Conservation (phyloP, 2,797 vertebrate genomes). For the Lutjanus argentimaculatus region DNA sequence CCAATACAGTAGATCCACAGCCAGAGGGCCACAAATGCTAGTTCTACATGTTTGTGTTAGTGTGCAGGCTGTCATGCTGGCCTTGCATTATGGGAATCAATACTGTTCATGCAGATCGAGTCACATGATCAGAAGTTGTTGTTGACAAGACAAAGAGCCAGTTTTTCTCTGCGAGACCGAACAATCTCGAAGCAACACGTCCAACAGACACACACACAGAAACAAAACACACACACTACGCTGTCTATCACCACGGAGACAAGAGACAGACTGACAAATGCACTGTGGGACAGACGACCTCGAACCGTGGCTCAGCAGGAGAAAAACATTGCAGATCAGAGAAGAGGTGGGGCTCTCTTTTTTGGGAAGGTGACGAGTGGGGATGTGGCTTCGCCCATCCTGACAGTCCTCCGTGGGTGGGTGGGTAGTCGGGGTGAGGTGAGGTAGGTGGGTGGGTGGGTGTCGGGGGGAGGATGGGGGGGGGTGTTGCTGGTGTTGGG, state of each 20-base stretch:
- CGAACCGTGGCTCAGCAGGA: slow-evolving; percentile 18
- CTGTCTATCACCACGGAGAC: slow-evolving; percentile 60
- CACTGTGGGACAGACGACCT: slow-evolving; percentile 56
- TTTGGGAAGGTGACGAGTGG: slow-evolving; percentile 37
- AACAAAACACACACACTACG: slow-evolving; percentile 23
- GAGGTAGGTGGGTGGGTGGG: slow-evolving; percentile 65
- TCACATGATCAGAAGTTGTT: slow-evolving; percentile 21
- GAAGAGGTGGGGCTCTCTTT: slow-evolving; percentile 29
- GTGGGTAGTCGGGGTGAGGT: slow-evolving; percentile 51
- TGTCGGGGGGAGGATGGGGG: slow-evolving; percentile 41
- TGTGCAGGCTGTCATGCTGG: slow-evolving; percentile 28
- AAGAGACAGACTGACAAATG: slow-evolving; percentile 63
- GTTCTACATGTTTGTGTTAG: not conserved
- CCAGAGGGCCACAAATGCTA: not conserved
- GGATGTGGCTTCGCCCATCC: slow-evolving; percentile 59
- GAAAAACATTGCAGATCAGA: slow-evolving; percentile 37
- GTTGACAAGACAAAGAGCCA: slow-evolving; percentile 28
- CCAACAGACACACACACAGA: slow-evolving; percentile 37
- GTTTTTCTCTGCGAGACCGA: slow-evolving; percentile 16
- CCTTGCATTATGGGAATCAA: not conserved
- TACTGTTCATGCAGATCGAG: slow-evolving; percentile 28
- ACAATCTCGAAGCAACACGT: slow-evolving; percentile 34
- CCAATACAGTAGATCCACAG: not conserved
- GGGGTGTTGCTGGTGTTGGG: slow-evolving; percentile 69
- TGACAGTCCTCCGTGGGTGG: slow-evolving; percentile 66